Conservation (phyloP, 1,140 invertebrate genomes). For the Diachasmimorpha longicaudata region DNA sequence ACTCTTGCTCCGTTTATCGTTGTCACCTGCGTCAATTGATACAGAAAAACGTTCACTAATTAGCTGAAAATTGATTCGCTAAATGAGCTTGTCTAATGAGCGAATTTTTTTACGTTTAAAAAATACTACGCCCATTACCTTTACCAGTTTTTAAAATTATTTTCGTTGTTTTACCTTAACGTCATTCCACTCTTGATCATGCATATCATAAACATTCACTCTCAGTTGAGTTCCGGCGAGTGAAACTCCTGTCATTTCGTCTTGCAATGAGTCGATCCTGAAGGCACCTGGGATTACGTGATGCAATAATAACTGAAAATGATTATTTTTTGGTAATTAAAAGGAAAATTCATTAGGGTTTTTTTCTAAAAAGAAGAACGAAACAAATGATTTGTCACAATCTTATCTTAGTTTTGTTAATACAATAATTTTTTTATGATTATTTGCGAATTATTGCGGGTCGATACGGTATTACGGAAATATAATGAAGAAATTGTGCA, state of each 20-base stretch:
- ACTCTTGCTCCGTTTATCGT: slow-evolving; percentile 85
- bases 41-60: not conserved
- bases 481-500: no score
- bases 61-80: not conserved
- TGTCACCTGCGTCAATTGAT: slow-evolving; percentile 66
- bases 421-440: no score
- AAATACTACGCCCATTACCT: no score
- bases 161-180: slow-evolving; percentile 66
- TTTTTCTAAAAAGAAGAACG: no score
- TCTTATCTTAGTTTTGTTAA: not conserved
- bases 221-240: slow-evolving; percentile 82
- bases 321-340: not conserved
- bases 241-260: slow-evolving; percentile 88
- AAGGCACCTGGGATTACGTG: slow-evolving; percentile 86
- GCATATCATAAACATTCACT: slow-evolving; percentile 84
- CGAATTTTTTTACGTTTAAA: no score
- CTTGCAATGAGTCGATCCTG: slow-evolving; percentile 75
- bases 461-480: no score
- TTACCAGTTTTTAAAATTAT: not conserved
- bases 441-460: no score
- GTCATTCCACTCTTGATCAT: slow-evolving; percentile 86
- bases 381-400: slow-evolving; percentile 6
- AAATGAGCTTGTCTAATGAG: not conserved
- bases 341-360: slow-evolving; percentile 20
- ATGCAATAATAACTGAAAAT: slow-evolving; percentile 74